phyloP scores from a whole-genome alignment of 1,140 invertebrate genomes.

The Drosophila funebris region DNA sequence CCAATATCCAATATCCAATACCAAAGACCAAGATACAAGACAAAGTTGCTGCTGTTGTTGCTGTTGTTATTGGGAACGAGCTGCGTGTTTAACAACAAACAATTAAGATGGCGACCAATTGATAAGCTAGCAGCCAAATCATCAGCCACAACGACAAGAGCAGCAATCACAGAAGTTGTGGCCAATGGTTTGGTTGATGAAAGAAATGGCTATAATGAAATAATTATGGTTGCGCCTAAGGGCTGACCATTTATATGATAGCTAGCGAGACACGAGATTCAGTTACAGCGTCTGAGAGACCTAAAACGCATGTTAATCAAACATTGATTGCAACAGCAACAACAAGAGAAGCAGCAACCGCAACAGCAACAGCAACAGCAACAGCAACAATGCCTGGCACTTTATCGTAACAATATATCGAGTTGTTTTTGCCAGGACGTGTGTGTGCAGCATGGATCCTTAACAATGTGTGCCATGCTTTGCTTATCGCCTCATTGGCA shows the following conservation, averaged over 20 bases:
- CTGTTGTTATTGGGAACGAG: conserved; percentile 32
- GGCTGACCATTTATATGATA: conserved; percentile 49
- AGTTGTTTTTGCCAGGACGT: conserved; percentile 47
- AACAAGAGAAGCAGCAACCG: conserved; percentile 6
- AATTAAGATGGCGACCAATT: conserved; percentile 82
- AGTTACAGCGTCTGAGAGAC: conserved; percentile 31
- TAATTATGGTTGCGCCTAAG: conserved; percentile 77
- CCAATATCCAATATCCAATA: conserved; percentile 27
- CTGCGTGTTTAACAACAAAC: conserved; percentile 82
- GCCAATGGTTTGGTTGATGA: conserved; percentile 64
- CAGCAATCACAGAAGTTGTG: conserved; percentile 65
- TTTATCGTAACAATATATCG: conserved; percentile 56
- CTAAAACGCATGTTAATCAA: conserved; percentile 70
- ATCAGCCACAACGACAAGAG: conserved; percentile 54
- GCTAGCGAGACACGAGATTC: conserved; percentile 39
- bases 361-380: conserved; percentile 17
- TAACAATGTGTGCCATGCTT: conserved; percentile 52
- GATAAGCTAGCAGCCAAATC: conserved; percentile 70
- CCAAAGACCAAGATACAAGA: conserved; percentile 15
- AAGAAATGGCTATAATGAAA: conserved; percentile 83
- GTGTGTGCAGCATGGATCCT: conserved; percentile 30
- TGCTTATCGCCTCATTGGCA: conserved; percentile 65
- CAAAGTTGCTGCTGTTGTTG: background rate
- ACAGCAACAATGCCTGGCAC: conserved; percentile 56
- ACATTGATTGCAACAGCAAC: conserved; percentile 63